A percentile compares a stretch with the other conserved stretches of the same genome.
phyloP scores from a whole-genome alignment of 2,113 vertebrate species.

The Brachionichthys hirsutus region DNA sequence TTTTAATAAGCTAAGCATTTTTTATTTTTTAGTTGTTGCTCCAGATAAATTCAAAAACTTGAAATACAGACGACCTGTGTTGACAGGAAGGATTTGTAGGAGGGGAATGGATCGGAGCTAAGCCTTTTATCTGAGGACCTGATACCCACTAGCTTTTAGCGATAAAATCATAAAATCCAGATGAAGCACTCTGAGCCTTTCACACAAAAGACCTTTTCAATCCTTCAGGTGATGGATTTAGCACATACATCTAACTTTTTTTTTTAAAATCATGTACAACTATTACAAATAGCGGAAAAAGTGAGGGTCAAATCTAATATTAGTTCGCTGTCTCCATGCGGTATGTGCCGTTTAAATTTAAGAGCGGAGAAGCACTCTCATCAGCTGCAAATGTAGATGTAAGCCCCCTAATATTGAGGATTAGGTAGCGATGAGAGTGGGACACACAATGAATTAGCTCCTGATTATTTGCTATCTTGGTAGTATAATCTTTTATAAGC shows the following conservation, averaged over 20 bases:
- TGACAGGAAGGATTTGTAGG: conserved; percentile 46
- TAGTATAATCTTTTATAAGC: conserved; percentile 71
- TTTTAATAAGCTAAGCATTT: conserved; percentile 52
- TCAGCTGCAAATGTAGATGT: conserved; percentile 72
- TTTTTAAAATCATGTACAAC: conserved; percentile 26
- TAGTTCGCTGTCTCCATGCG: conserved; percentile 46
- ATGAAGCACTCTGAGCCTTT: conserved; percentile 55
- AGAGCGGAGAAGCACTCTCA: conserved; percentile 51
- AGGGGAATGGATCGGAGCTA: conserved; percentile 46
- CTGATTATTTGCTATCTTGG: conserved; percentile 72
- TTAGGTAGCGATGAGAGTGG: conserved; percentile 66
- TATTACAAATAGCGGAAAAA: conserved; percentile 35
- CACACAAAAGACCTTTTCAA: conserved; percentile 32
- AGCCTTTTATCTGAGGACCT: conserved; percentile 57
- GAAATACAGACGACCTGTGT: conserved; percentile 50
- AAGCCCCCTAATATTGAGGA: conserved; percentile 74
- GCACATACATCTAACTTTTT: conserved; percentile 35
- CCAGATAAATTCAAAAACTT: conserved; percentile 26
- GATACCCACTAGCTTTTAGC: conserved; percentile 44
- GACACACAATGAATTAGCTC: conserved; percentile 72
- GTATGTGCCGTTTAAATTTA: conserved; percentile 50
- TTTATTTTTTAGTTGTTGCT: conserved; percentile 40
- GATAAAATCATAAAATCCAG: conserved; percentile 61
- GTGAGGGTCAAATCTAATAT: conserved; percentile 43
- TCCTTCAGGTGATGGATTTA: conserved; percentile 48